Conservation (phyloP, 2,888 invertebrate genomes). For the Trisateles emortualis region DNA sequence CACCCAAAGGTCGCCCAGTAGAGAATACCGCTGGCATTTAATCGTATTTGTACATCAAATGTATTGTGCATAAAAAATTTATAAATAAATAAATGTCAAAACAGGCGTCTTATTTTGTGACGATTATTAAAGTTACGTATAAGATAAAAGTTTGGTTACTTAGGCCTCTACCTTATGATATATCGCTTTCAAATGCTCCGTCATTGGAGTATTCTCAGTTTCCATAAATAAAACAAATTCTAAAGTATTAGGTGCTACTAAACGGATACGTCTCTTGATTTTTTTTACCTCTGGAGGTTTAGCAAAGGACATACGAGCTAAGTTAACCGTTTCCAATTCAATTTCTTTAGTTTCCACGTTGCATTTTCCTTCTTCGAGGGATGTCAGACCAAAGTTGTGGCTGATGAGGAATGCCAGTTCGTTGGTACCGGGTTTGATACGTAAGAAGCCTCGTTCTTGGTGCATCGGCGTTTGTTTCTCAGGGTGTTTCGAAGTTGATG, state of each 20-base stretch:
- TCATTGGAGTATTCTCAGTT: conserved; percentile 82
- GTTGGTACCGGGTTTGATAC: conserved; percentile 85
- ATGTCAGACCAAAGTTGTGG: conserved; percentile 88
- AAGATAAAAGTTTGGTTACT: neutral
- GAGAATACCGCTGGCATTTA: too few relatives aligned
- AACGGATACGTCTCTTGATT: conserved; percentile 72
- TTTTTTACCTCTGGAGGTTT: conserved; percentile 84
- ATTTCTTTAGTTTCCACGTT: conserved; percentile 77
- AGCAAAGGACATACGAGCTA: conserved; percentile 82
- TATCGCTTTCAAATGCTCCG: conserved; percentile 84
- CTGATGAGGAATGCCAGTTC: conserved; percentile 85
- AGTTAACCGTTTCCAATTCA: conserved; percentile 75
- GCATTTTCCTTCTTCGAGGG: conserved; percentile 86
- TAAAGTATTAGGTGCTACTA: conserved; percentile 64
- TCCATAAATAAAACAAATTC: conserved; percentile 84
- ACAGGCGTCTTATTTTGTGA: too few relatives aligned
- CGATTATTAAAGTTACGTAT: too few relatives aligned
- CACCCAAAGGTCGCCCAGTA: too few relatives aligned
- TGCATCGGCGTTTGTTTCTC: conserved; percentile 87
- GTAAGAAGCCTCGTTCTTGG: conserved; percentile 88
- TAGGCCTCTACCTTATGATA: conserved; percentile 70
- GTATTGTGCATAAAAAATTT: too few relatives aligned
- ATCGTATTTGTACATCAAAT: too few relatives aligned
- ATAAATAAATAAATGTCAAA: too few relatives aligned
- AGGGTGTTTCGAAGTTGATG: conserved; percentile 82